A percentile compares a stretch with the other conserved stretches of the same genome.
phyloP scores from a whole-genome alignment of 2,113 vertebrate species.

The Microcebus lehilahytsara region DNA sequence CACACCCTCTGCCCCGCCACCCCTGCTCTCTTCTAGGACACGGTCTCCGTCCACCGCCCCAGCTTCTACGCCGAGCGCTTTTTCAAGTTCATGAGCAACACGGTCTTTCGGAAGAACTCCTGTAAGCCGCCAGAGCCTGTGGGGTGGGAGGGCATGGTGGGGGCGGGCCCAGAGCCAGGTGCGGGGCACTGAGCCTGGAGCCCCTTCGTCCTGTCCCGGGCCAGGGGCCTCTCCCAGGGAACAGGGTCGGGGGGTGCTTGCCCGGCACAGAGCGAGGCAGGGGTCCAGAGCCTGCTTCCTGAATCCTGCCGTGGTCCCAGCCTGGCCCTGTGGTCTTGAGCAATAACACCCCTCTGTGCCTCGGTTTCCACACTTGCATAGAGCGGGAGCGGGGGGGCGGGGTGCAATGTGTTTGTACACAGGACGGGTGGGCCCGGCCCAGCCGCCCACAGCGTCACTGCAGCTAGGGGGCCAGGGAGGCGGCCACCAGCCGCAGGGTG shows the following conservation, averaged over 20 bases:
- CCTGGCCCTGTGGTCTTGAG: neutral
- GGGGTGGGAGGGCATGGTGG: too few relatives aligned
- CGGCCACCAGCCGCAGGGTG: fast-evolving
- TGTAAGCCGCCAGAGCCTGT: conserved; percentile 86
- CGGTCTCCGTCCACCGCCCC: conserved; percentile 96
- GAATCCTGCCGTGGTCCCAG: neutral
- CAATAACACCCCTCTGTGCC: neutral
- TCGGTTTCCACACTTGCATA: neutral
- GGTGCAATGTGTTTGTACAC: too few relatives aligned
- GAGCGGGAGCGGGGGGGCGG: neutral
- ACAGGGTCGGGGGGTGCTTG: neutral
- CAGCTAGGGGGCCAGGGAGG: neutral
- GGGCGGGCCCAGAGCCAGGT: too few relatives aligned
- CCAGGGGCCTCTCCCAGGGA: too few relatives aligned
- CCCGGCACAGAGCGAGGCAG: fast-evolving
- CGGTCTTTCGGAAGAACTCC: conserved; percentile 95
- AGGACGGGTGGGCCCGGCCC: neutral
- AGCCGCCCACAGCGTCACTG: neutral
- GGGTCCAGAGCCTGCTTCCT: neutral
- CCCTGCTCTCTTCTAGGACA: conserved; percentile 88
- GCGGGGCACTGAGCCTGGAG: fast-evolving
- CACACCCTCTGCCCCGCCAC: neutral
- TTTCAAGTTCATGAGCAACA: conserved; percentile 98
- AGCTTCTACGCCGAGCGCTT: conserved; percentile 98
- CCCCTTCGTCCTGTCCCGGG: fast-evolving